A percentile compares a stretch with the other conserved stretches of the same genome.
Conservation (phyloP, 2,888 invertebrate species). For the Stenoptilia bipunctidactyla region DNA sequence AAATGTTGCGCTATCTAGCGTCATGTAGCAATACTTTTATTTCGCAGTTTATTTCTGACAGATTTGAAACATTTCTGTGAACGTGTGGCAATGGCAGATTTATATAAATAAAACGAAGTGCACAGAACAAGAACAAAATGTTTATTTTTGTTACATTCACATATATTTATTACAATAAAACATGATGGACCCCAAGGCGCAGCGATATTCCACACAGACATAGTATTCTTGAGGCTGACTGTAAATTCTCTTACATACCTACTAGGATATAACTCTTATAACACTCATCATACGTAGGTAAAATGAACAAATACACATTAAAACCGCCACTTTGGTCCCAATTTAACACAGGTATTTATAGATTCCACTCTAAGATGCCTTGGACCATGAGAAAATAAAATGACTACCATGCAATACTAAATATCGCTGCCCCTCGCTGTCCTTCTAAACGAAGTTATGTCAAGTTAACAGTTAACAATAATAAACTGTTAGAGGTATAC, state of each 20-base stretch:
- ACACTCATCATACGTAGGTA: no score
- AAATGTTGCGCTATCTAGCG: no score
- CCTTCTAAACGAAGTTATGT: conserved; percentile 15
- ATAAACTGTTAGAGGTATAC: conserved; percentile 55
- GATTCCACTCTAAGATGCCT: background rate
- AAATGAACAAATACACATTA: conserved; percentile 8
- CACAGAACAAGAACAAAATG: conserved; percentile 63
- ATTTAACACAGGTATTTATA: conserved; percentile 7
- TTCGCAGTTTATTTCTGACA: no score
- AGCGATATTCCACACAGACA: no score
- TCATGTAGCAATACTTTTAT: no score
- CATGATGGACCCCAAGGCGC: conserved; percentile 10
- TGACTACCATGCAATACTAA: no score
- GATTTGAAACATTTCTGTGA: no score
- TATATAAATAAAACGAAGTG: conserved; percentile 30
- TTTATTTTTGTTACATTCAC: conserved; percentile 55
- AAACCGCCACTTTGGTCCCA: conserved; percentile 31
- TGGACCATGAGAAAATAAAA: no score
- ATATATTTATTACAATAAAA: conserved; percentile 31
- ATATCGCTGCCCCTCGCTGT: background rate
- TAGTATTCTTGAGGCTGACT: no score
- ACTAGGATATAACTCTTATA: no score
- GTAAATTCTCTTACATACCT: no score
- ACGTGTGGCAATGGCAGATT: no score
- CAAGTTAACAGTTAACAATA: conserved; percentile 57